Base-by-base conservation (phyloP, 37 sponge, comb jelly and placozoan genomes). In the Ephydatia muelleri region DNA sequence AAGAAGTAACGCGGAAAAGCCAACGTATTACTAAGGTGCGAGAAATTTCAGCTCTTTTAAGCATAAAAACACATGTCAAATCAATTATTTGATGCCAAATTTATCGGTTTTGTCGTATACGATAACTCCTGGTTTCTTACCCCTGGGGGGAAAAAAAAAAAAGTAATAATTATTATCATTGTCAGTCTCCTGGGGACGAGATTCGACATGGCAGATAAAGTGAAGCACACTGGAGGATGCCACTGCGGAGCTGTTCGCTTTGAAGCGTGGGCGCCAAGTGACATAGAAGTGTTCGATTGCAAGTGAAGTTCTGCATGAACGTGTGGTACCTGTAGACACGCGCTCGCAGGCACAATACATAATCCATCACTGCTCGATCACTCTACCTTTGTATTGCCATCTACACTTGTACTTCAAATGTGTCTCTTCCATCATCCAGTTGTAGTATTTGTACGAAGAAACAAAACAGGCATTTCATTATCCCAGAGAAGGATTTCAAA, bases 171-270 rank as follows among this genome's bases (percentile, higher is more conserved):
- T n/a, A n/a, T n/a, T n/a, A n/a, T n/a, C n/a, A n/a, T n/a, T 43
- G 6, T 43, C 3, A 43, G 43, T 43, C 43, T 43, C 19, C 57
- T 57, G 57, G 57, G 57, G 1, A 57, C 57, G 57, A 57, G 57
- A 57, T 57, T 13, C 57, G 77, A 37, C 0, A 37, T 27, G 32
- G 80, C 38, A 0, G 73, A 32, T 0, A 87, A 79, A 65, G 92
- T 87, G 31, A 80, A 84, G 68, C 97, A 97, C 76, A 86, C 82
- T 23, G 97, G 97, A 30, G 95, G 95, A 4, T 97, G 97, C 77
- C 97, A 97, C 47, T 97, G 97, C 79, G 97, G 97, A 21, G 84
- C 81, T n/a, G 95, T 97, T 0, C 68, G 82, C 72, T 97, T 92
- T 83, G 90, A 92, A 35, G 97, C 94, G 22, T 80, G 65, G 68